These are phyloP conservation scores for Eretmocerus hayati DNA, from an alignment of 2,888 invertebrate genomes.

Conservation along the genomic window DNA sequence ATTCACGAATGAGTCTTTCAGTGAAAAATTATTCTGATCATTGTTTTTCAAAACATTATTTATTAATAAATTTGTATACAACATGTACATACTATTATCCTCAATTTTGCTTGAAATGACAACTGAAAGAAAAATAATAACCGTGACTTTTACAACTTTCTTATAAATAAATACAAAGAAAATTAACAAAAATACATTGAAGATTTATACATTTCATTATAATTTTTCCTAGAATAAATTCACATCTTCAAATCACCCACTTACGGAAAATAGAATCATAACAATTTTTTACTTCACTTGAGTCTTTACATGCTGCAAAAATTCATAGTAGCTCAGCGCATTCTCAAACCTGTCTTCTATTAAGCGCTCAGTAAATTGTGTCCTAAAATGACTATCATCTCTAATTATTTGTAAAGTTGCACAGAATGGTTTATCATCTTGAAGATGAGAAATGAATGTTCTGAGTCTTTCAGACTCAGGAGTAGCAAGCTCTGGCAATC, in stretches of 20 bases:
- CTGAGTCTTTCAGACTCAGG: slow-evolving; percentile 68
- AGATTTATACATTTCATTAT: slow-evolving; percentile 20
- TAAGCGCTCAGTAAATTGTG: slow-evolving; percentile 78
- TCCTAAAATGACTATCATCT: slow-evolving; percentile 82
- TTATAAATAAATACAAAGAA: slow-evolving; percentile 19
- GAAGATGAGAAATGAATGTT: slow-evolving; percentile 73
- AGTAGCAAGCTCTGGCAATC: slow-evolving; percentile 71
- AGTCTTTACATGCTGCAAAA: slow-evolving; percentile 88
- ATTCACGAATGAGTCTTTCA: too few species aligned
- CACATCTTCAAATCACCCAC: slow-evolving; percentile 19
- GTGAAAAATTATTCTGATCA: too few species aligned
- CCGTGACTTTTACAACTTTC: slow-evolving; percentile 11
- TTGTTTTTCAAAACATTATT: slow-evolving; percentile 21
- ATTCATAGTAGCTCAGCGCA: slow-evolving; percentile 94
- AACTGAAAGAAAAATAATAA: slow-evolving; percentile 10
- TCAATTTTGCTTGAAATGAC: slow-evolving; percentile 8
- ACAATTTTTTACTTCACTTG: slow-evolving; percentile 67
- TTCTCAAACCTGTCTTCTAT: slow-evolving; percentile 93
- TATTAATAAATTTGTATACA: slow-evolving; percentile 21
- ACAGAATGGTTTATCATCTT: slow-evolving; percentile 76
- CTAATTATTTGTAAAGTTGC: slow-evolving; percentile 76
- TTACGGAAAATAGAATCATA: slow-evolving; percentile 22
- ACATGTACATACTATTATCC: slow-evolving; percentile 19
- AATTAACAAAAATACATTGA: slow-evolving; percentile 20
- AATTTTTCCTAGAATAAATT: slow-evolving; percentile 20